phyloP scores from a whole-genome alignment of 1,140 invertebrate species.

The Trachymyrmex cornetzi region DNA sequence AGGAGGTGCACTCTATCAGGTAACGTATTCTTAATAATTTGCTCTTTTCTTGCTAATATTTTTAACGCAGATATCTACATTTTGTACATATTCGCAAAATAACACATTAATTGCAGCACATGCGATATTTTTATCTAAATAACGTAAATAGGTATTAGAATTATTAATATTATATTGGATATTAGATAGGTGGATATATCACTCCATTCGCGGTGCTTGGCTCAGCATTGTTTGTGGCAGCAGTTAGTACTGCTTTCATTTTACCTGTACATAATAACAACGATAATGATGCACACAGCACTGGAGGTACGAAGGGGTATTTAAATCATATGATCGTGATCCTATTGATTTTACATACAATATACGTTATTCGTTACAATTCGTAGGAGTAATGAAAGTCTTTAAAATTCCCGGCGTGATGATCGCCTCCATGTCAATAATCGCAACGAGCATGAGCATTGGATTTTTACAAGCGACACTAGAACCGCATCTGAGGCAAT shows the following conservation, averaged over 20 bases:
- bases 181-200: slow-evolving; percentile 92
- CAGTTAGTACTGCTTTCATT: slow-evolving; percentile 91
- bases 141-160: neutral
- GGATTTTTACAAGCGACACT: slow-evolving; percentile 94
- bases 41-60: neutral
- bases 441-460: slow-evolving; percentile 92
- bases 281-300: slow-evolving; percentile 86
- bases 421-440: slow-evolving; percentile 90
- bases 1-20: slow-evolving; percentile 93
- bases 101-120: neutral
- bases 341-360: slow-evolving; percentile 31
- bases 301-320: slow-evolving; percentile 87
- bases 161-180: slow-evolving; percentile 20
- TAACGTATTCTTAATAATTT: slow-evolving; percentile 71
- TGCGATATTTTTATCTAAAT: neutral
- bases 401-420: slow-evolving; percentile 91
- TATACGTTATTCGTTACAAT: slow-evolving; percentile 20
- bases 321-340: slow-evolving; percentile 22
- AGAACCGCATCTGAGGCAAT: slow-evolving; percentile 93
- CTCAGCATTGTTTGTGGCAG: slow-evolving; percentile 91
- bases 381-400: slow-evolving; percentile 89
- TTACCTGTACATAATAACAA: slow-evolving; percentile 89
- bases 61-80: neutral
- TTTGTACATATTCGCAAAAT: neutral
- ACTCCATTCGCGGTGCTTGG: slow-evolving; percentile 95